Conservation (phyloP, 2,113 vertebrate species). For the Mugil cephalus region DNA sequence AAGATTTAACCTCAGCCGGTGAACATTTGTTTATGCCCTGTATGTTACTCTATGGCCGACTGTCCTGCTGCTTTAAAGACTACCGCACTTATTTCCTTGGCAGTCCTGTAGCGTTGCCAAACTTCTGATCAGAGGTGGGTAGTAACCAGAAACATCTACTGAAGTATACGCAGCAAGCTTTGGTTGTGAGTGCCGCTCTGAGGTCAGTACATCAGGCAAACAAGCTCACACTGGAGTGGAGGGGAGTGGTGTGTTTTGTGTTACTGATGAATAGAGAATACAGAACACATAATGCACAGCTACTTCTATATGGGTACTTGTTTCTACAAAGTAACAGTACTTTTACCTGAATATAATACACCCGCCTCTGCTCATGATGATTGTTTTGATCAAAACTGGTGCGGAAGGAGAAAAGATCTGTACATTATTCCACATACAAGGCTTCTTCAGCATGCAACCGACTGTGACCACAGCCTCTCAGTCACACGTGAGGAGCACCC, state of each 20-base stretch:
- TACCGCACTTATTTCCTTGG: background rate
- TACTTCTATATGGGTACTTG: too few relatives aligned
- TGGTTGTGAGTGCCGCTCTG: background rate
- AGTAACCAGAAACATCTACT: background rate
- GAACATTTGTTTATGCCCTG: background rate
- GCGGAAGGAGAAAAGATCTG: too few relatives aligned
- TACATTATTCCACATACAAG: too few relatives aligned
- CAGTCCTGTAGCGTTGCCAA: background rate
- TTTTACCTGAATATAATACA: too few relatives aligned
- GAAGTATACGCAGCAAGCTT: background rate
- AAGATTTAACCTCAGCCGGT: background rate
- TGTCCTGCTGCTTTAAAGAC: background rate
- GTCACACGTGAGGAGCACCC: too few relatives aligned
- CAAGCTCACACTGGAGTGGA: background rate
- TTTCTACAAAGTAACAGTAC: too few relatives aligned
- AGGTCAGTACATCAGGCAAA: background rate
- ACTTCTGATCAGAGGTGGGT: background rate
- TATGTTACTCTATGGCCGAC: background rate
- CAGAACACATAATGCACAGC: too few relatives aligned
- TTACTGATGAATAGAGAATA: too few relatives aligned
- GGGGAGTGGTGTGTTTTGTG: background rate
- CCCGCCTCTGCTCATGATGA: too few relatives aligned
- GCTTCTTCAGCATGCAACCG: too few relatives aligned
- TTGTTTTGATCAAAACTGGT: too few relatives aligned
- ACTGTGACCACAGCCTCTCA: too few relatives aligned